Base-by-base conservation (phyloP, 2,797 vertebrate species). In the Oryzias dopingdopingensis region DNA sequence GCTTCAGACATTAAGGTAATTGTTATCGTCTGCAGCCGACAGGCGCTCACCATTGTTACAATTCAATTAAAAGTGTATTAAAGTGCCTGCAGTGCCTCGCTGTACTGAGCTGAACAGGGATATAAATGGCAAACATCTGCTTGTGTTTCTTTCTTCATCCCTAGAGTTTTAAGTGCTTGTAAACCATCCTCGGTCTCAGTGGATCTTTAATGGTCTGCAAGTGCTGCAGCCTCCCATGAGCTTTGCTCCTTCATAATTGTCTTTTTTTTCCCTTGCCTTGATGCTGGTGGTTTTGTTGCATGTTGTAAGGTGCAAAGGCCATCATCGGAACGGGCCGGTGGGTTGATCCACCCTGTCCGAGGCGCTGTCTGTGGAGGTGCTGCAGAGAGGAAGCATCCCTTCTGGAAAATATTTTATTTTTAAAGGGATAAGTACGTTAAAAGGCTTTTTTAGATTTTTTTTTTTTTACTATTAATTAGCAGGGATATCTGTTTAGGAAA, bases 141-240 rank as follows among this genome's bases (percentile, higher is more conserved):
- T 14, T 40, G 66, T 14, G 43, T 51, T 58, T 59, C 22, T 41
- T 52, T 50, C 14, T 54, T 43, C 16, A 20, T 75, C 74, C 68
- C 66, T 3, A 1, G 72, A 73, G 71, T 52, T 60, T 56, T 56
- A 67, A 72, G 69, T 73, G 72, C 51, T 70, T 83, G 80, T 82
- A 81, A 88, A 85, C 72, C 68, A 75, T 83, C 73, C 61, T 60
- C 17, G 17, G 67, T 76, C 81, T 76, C 83, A 62, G 65, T 67
- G 76, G 81, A 81, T 75, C 70, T 76, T 68, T 85, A 86, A 85
- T 84, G 80, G 81, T 69, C 79, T 82, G 78, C 84, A 82, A 84
- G 65, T 65, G 65, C 49, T 68, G 65, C 44, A 49, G 50, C 32
- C 20, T 80, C 82, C 78, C 77, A 72, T 56, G 80, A 83, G 84